Base-by-base conservation (phyloP, 2,797 vertebrate genomes). In the Ctenopoma kingsleyae region DNA sequence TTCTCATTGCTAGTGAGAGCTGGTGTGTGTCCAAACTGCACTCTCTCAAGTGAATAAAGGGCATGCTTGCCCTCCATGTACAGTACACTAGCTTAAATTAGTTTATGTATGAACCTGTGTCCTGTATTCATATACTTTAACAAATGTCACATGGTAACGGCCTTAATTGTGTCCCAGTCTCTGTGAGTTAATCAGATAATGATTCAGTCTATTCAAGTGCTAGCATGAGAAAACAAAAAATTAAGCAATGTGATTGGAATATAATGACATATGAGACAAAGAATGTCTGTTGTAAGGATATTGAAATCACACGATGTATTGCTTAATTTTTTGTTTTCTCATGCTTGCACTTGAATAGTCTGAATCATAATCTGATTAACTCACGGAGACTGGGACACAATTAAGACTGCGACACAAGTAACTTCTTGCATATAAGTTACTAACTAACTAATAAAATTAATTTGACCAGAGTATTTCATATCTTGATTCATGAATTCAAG, bases 21-120 rank as follows among this genome's bases (percentile, higher is more conserved):
- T 69, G 71, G 64, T 81, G 66, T 67, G 53, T 73, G 80, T 87
- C 72, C 79, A 74, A 76, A 73, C 67, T 53, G 44, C 48, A 70
- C 67, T 50, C 67, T 47, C 73, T 57, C 38, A 50, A 64, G 71
- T 69, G 72, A 81, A 81, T 13, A 76, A 65, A 48, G 38, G 59
- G 68, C 68, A 76, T 81, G 64, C 62, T 67, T 63, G 64, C 50
- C 51, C 27, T 71, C 77, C 79, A 64, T 78, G 9, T 47, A 47
- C 19, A 11, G 9, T 76, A 84, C 80, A 75, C 74, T 56, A 68
- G 35, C 60, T 58, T 64, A 71, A 49, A 74, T 87, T 82, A 76
- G 70, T 57, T 67, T 44, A 51, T n/a, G 50, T 20, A 36, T 38
- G 59, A 59, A 61, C 50, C 54, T 63, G 43, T 62, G 52, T 70